Evolutionary conservation across 2,797 vertebrate species (phyloP).

Genomic region (Arctocebus calabarensis): DNA sequence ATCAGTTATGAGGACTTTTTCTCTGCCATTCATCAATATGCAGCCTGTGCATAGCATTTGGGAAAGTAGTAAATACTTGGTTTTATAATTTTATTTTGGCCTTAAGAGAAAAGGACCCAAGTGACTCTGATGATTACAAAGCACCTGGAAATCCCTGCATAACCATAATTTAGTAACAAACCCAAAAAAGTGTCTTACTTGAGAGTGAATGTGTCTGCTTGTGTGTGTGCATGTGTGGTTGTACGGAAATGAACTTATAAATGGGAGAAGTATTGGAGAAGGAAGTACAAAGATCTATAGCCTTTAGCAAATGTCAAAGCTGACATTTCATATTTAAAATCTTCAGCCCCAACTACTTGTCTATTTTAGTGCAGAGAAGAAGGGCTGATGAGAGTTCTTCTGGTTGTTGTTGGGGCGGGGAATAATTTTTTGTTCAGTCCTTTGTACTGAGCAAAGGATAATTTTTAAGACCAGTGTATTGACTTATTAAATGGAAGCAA

Average conservation of each 20-base stretch:
- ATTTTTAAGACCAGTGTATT: conserved; percentile 74
- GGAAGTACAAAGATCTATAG: conserved; percentile 60
- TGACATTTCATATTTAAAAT: conserved; percentile 65
- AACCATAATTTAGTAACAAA: conserved; percentile 90
- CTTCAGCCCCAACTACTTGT: conserved; percentile 66
- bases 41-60: conserved; percentile 94
- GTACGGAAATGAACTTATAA: conserved; percentile 81
- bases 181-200: conserved; percentile 91
- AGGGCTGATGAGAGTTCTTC: conserved; percentile 12
- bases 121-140: conserved; percentile 89
- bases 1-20: conserved; percentile 95
- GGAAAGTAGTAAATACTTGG: conserved; percentile 91
- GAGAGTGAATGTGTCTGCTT: conserved; percentile 85
- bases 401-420: not conserved
- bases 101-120: conserved; percentile 86
- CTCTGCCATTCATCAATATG: conserved; percentile 91
- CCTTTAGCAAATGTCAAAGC: conserved; percentile 59
- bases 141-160: conserved; percentile 84
- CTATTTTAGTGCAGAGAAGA: conserved; percentile 75
- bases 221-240: not conserved
- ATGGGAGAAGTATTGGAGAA: conserved; percentile 77
- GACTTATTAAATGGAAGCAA: conserved; percentile 62
- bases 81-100: conserved; percentile 69
- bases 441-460: conserved; percentile 81
- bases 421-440: conserved; percentile 65